Evolutionary conservation across 2,888 invertebrate genomes (phyloP).

Genomic region (Plutella xylostella): DNA sequence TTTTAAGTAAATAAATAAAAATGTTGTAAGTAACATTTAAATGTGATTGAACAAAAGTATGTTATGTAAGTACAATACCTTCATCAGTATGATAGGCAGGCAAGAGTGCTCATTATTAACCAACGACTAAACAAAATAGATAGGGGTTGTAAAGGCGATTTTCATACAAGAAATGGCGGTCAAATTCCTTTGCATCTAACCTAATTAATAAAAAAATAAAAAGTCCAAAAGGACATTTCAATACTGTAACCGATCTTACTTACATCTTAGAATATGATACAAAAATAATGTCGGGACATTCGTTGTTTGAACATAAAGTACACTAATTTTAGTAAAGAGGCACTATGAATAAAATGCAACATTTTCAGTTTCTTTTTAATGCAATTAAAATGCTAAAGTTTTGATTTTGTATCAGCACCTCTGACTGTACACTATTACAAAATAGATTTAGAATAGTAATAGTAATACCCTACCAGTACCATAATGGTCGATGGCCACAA

Average conservation of each 20-base stretch:
- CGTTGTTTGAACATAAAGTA: conserved; percentile 28
- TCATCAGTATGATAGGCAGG: conserved; percentile 42
- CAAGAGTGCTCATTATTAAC: conserved; percentile 44
- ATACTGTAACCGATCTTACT: conserved; percentile 49
- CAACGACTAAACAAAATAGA: conserved; percentile 23
- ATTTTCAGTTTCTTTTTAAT: too few relatives aligned
- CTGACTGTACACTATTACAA: too few relatives aligned
- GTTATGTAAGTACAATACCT: conserved; percentile 31
- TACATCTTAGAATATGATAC: conserved; percentile 37
- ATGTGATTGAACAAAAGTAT: conserved; percentile 28
- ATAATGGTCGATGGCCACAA: too few relatives aligned
- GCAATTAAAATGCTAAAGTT: too few relatives aligned
- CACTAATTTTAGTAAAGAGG: too few relatives aligned
- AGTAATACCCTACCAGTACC: too few relatives aligned
- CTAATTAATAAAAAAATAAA: conserved; percentile 23
- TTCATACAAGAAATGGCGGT: background rate
- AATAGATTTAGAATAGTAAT: too few relatives aligned
- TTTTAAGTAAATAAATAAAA: conserved; percentile 24
- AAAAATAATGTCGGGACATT: conserved; percentile 39
- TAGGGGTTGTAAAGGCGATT: conserved; percentile 15
- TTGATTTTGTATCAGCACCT: too few relatives aligned
- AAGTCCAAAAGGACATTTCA: conserved; percentile 29
- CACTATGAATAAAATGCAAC: too few relatives aligned
- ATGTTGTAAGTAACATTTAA: conserved; percentile 21
- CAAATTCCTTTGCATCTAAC: conserved; percentile 9